Evolutionary conservation across 2,113 vertebrate genomes (phyloP).

Genomic region (Trogon surrucura): DNA sequence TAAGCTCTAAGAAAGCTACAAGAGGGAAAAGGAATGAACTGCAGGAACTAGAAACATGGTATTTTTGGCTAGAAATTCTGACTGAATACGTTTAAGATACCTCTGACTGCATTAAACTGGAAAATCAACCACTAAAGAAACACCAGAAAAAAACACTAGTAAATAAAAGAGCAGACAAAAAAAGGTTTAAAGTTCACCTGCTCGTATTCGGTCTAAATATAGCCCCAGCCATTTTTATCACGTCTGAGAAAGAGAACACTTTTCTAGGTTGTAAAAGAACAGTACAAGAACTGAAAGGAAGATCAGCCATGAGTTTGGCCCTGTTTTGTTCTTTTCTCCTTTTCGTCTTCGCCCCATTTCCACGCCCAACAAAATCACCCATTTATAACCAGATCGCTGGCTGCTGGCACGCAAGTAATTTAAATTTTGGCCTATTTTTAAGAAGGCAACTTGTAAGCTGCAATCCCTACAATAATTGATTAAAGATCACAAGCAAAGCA

Average conservation of each 20-base stretch:
- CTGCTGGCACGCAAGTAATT: conserved; percentile 60
- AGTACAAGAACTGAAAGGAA: conserved; percentile 28
- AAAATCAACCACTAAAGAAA: neutral
- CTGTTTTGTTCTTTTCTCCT: conserved; percentile 15
- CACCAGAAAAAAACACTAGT: neutral
- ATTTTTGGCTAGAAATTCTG: neutral
- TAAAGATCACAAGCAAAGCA: conserved; percentile 72
- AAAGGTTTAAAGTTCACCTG: neutral
- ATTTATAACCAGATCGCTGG: conserved; percentile 51
- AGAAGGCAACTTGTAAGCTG: conserved; percentile 70
- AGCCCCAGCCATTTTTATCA: neutral
- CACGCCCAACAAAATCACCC: conserved; percentile 8
- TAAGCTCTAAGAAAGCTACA: neutral
- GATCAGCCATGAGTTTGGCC: neutral
- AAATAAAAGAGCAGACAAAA: neutral
- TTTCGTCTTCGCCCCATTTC: neutral
- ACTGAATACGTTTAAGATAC: neutral
- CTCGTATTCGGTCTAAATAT: neutral
- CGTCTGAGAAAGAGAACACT: neutral
- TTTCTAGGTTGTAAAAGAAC: neutral
- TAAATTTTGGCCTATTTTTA: conserved; percentile 72
- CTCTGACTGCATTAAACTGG: neutral
- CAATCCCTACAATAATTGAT: conserved; percentile 65
- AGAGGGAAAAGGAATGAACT: neutral
- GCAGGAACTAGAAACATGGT: neutral